Conservation (phyloP, 2,113 vertebrate genomes). For the Nycticorax nycticorax region DNA sequence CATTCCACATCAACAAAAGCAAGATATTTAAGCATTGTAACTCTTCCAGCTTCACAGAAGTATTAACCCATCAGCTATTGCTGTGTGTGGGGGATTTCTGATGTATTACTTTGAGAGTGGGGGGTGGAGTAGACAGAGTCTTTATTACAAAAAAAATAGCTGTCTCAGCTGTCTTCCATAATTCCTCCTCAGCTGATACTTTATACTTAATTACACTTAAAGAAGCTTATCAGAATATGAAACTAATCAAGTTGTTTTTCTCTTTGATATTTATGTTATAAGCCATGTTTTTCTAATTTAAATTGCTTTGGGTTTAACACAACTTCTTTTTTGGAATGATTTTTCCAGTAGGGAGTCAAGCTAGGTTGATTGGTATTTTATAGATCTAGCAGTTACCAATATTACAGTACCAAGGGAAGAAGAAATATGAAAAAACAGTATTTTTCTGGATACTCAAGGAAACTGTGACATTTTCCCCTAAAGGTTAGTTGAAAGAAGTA, state of each 20-base stretch:
- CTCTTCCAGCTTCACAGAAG: neutral
- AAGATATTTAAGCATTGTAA: neutral
- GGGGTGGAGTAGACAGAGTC: neutral
- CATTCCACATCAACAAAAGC: neutral
- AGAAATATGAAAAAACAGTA: neutral
- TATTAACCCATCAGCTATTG: neutral
- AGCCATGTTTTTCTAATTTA: neutral
- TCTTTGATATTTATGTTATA: neutral
- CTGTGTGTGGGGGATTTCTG: neutral
- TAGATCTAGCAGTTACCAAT: neutral
- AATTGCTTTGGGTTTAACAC: neutral
- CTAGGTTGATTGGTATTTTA: neutral
- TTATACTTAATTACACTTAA: neutral
- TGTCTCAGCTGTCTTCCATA: neutral
- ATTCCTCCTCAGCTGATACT: neutral
- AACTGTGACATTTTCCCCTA: neutral
- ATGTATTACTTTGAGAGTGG: neutral
- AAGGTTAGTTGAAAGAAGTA: neutral
- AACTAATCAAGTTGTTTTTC: neutral
- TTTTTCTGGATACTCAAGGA: neutral
- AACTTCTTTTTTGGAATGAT: neutral
- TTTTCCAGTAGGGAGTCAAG: neutral
- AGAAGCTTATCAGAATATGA: neutral
- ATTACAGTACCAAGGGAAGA: neutral
- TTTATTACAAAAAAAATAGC: neutral